phyloP scores from a whole-genome alignment of 2,797 vertebrate species.

The Siniperca scherzeri region DNA sequence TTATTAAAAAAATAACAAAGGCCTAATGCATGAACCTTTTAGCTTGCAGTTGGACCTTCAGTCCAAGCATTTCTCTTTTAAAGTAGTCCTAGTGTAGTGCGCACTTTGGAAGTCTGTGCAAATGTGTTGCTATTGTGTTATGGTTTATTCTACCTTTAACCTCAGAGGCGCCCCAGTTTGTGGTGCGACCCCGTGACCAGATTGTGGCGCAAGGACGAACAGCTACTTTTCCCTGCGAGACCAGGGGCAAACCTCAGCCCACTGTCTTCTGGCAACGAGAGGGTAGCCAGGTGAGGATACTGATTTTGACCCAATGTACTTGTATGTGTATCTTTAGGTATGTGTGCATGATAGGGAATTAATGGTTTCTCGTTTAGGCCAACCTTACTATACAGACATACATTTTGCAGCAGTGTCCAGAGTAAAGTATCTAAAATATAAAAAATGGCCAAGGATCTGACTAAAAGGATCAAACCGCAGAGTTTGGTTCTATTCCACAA shows the following conservation, averaged over 20 bases:
- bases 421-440: conserved; percentile 32
- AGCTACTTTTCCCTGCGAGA: conserved; percentile 97
- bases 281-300: conserved; percentile 93
- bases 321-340: conserved; percentile 3
- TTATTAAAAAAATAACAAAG: conserved; percentile 20
- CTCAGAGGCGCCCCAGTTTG: conserved; percentile 96
- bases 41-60: conserved; percentile 40
- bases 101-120: background rate
- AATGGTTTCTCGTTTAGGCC: background rate
- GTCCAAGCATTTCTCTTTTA: conserved; percentile 13
- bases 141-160: conserved; percentile 72
- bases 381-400: conserved; percentile 4
- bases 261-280: conserved; percentile 99
- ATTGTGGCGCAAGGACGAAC: conserved; percentile 96
- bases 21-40: conserved; percentile 70
- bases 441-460: conserved; percentile 23
- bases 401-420: conserved; percentile 9
- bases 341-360: background rate
- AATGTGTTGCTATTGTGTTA: conserved; percentile 52
- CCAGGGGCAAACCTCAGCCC: conserved; percentile 97
- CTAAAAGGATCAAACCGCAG: conserved; percentile 61
- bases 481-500: conserved; percentile 82
- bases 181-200: conserved; percentile 97
- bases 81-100: conserved; percentile 1
- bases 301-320: background rate